Evolutionary conservation across 2,113 vertebrate species (phyloP).

Genomic region (Hyla sarda): DNA sequence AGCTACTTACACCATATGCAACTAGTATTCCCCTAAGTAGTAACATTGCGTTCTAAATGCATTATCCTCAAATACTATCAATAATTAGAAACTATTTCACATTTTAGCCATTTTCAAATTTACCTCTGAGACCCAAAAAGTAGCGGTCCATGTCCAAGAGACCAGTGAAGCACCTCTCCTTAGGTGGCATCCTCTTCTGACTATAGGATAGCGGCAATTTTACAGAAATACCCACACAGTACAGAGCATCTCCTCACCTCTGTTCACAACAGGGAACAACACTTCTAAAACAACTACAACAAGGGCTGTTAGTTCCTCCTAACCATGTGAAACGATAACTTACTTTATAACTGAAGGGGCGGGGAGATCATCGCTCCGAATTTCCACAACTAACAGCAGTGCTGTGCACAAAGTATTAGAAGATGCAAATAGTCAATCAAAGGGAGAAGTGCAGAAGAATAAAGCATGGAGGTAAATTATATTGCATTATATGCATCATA

Average conservation of each 20-base stretch:
- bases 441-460: too few species aligned
- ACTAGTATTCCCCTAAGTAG: background rate
- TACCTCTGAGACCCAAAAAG: background rate
- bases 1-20: background rate
- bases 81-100: background rate
- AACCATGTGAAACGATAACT: background rate
- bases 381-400: background rate
- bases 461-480: background rate
- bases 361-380: background rate
- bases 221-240: background rate
- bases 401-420: background rate
- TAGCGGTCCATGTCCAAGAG: background rate
- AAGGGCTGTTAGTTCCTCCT: background rate
- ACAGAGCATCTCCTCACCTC: background rate
- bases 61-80: background rate
- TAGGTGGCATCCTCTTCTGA: background rate
- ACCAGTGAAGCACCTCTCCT: background rate
- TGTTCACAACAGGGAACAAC: background rate
- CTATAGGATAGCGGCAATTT: background rate
- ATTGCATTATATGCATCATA: background rate
- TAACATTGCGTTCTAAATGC: background rate
- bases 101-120: background rate
- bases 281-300: background rate
- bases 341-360: background rate
- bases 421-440: background rate